Evolutionary conservation across 1,140 invertebrate species (phyloP).

Genomic region (Caenorhabditis brenneri): DNA sequence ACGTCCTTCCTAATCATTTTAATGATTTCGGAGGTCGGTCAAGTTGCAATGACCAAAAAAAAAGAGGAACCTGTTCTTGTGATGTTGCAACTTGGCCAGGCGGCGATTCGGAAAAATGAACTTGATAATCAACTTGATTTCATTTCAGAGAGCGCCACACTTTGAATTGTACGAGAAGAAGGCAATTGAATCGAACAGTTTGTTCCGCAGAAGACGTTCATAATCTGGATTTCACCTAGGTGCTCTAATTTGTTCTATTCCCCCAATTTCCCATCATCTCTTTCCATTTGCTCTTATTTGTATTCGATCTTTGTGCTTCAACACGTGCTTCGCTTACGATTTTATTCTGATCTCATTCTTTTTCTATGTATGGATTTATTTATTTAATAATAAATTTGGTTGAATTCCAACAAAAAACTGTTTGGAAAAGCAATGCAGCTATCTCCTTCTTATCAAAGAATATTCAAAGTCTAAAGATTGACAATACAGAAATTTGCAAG

Average conservation of each 20-base stretch:
- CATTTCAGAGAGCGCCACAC: slow-evolving; percentile 24
- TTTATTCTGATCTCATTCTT: not conserved
- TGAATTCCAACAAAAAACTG: not conserved
- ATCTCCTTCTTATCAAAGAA: not conserved
- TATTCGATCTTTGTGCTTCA: slow-evolving; percentile 29
- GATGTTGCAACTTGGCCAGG: slow-evolving; percentile 12
- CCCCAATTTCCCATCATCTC: not conserved
- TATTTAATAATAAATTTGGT: slow-evolving; percentile 10
- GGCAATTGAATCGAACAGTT: slow-evolving; percentile 12
- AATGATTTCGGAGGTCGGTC: slow-evolving; percentile 7
- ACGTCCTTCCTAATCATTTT: not conserved
- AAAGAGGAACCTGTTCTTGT: not conserved
- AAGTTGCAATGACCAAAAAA: slow-evolving; percentile 8
- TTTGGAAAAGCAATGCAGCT: too few relatives aligned
- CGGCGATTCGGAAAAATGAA: not conserved
- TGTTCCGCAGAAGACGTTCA: slow-evolving; percentile 23
- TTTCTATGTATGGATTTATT: slow-evolving; percentile 7
- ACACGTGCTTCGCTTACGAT: slow-evolving; percentile 26
- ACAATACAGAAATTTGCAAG: not conserved
- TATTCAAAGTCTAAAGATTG: slow-evolving; percentile 15
- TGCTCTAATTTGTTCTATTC: not conserved
- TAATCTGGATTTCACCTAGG: not conserved
- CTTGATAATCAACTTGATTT: slow-evolving; percentile 19
- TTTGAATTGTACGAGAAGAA: slow-evolving; percentile 28
- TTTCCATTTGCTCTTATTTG: slow-evolving; percentile 38